Evolutionary conservation across 2,797 vertebrate genomes (phyloP), one percentile per base, ranked within the genome.

Genomic region (Hapalemur alaotrensis): DNA sequence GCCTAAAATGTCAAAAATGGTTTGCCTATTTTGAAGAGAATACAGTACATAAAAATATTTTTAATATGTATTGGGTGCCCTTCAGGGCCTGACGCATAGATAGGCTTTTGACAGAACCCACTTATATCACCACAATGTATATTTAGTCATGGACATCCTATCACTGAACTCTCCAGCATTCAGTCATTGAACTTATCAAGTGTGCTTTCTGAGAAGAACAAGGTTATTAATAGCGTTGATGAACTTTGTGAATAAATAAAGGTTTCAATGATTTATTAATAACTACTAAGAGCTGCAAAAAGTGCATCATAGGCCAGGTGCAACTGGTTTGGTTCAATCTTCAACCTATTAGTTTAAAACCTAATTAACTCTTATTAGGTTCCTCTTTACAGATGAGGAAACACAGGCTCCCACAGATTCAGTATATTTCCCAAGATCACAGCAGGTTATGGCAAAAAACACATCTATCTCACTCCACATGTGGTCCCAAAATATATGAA

Each of bases 241-340:
- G 57, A 93, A 48, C 6, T 78, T 88, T 93, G 50, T 89, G 83
- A 92, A 76, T 81, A 83, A 95, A 96, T 76, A 87, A 82, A 83
- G 48, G 32, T 75, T 35, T n/a, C 32, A 52, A 78, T 43, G n/a
- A 32, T 67, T 92, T 93, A 92, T 59, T 67, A 91, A 52, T 82
- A 95, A 93, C 65, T 89, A 69, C 20, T 63, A 89, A 94, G 23
- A 91, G 38, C 38, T 91, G 69, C 75, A 79, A 79, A 88, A 75
- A 94, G 54, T 46, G 30, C 46, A 38, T 85, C 63, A 46, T 2
- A 82, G 32, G 50, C 38, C 11, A 73, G 73, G 54, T 57, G 25
- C 46, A 89, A 79, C 35, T 63, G 32, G 25, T 95, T 82, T 93
- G 70, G 75, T 48, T 96, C 73, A 89, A 32, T 91, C 86, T 78